phyloP scores from a whole-genome alignment of 2,797 vertebrate genomes.

The Psittacula derbiana region DNA sequence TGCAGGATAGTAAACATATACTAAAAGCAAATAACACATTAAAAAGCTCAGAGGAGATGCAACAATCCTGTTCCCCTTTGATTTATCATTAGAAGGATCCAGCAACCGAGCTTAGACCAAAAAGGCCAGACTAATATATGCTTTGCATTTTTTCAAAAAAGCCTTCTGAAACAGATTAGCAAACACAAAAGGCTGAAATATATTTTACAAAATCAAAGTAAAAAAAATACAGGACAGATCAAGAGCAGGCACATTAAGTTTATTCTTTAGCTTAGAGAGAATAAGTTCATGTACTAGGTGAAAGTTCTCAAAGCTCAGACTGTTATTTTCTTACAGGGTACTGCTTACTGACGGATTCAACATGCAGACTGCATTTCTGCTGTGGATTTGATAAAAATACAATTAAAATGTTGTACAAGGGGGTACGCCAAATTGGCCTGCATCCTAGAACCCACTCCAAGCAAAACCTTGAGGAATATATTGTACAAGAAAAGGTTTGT shows the following conservation, averaged over 20 bases:
- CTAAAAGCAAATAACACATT: not conserved
- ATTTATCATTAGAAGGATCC: not conserved
- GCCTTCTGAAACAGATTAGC: not conserved
- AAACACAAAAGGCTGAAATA: not conserved
- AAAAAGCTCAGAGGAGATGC: not conserved
- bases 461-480: slow-evolving; percentile 76
- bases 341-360: slow-evolving; percentile 65
- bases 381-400: slow-evolving; percentile 77
- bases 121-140: not conserved
- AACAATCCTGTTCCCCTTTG: not conserved
- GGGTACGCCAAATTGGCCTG: slow-evolving; percentile 75
- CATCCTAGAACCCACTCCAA: slow-evolving; percentile 76
- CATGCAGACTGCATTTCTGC: slow-evolving; percentile 68
- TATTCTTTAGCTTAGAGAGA: not conserved
- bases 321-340: slow-evolving; percentile 21
- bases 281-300: slow-evolving; percentile 1
- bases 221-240: not conserved
- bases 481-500: slow-evolving; percentile 65
- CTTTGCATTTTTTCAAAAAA: not conserved
- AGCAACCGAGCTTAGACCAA: not conserved
- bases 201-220: not conserved
- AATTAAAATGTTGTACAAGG: slow-evolving; percentile 74
- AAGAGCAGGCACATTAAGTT: not conserved
- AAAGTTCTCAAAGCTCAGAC: slow-evolving; percentile 42
- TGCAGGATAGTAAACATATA: not conserved